Evolutionary conservation across 2,113 vertebrate genomes (phyloP), one percentile per base, ranked within the genome.

Genomic region (Eonycteris spelaea): DNA sequence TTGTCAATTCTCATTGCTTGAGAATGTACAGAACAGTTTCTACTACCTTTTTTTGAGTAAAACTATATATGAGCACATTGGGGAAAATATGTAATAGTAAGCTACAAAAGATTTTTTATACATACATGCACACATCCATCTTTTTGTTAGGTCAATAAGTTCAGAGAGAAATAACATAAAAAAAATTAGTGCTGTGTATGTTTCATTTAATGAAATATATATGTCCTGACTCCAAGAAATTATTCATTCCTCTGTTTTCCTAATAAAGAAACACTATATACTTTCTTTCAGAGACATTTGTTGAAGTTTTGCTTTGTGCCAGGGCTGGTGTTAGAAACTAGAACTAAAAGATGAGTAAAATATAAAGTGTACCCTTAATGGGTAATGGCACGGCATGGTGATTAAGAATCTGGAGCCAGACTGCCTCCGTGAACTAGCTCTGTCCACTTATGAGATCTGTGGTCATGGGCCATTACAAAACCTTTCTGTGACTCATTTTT

Each of bases 91-190:
- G 9, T 35, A 61, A n/a, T 16, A 51, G 45, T 13, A 14, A 91
- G 59, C 67, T 59, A 43, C 53, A 80, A 43, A 61, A 19, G 18
- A 63, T 48, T 61, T 78, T 91, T 85, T 48, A 65, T 3, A 30
- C 2, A 86, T 18, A 15, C n/a, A 53, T 2, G 28, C 38, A 68
- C 28, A 79, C 16, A 59, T 51, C 43, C 48, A 67, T 80, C n/a
- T 73, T 90, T 95, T 85, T 38, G 38, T 59, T 83, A 61, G n/a
- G 61, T 65, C 92, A 91, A 86, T 91, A 89, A 78, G 33, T 79
- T 90, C 33, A 79, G 63, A 79, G 86, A 80, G 2, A 90, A 96
- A 96, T 75, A 87, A 83, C 13, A 6, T 84, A 88, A 91, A 85
- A 91, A 85, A 91, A 85, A 93, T 84, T 67, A 88, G 16, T 59